Evolutionary conservation across 2,113 vertebrate genomes (phyloP).

Genomic region (Otis tarda): DNA sequence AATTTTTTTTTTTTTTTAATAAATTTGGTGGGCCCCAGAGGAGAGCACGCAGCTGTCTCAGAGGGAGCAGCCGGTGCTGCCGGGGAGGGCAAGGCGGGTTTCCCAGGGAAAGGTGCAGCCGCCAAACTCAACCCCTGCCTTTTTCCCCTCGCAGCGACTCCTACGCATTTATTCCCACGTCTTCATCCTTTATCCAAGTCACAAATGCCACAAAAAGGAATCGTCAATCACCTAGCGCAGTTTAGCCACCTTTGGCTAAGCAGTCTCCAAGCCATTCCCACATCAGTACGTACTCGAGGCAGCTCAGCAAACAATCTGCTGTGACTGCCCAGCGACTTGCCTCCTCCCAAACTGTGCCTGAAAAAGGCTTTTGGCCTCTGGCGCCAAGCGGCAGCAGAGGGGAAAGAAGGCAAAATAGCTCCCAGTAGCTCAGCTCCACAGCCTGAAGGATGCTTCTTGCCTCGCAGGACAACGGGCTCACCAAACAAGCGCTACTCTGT

Average conservation of each 20-base stretch:
- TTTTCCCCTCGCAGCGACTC: background rate
- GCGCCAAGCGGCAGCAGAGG: background rate
- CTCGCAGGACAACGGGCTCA: rapidly evolving
- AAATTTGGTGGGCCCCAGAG: background rate
- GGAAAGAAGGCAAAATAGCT: background rate
- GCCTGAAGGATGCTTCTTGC: background rate
- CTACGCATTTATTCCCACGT: background rate
- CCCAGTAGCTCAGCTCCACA: rapidly evolving
- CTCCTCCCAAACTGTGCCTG: background rate
- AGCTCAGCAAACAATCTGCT: background rate
- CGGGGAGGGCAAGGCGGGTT: background rate
- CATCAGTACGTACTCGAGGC: background rate
- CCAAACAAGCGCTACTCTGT: background rate
- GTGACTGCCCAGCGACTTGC: background rate
- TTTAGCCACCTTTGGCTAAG: background rate
- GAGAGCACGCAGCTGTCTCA: background rate
- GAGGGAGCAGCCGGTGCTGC: background rate
- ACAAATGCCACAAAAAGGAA: background rate
- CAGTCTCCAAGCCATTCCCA: background rate
- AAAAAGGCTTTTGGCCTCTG: background rate
- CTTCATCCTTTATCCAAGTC: background rate
- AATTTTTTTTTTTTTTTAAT: background rate
- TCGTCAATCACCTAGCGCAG: background rate
- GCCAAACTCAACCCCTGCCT: background rate
- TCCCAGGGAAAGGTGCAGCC: background rate